Conservation (phyloP, 2,113 vertebrate genomes). For the Nansenia antarctica region DNA sequence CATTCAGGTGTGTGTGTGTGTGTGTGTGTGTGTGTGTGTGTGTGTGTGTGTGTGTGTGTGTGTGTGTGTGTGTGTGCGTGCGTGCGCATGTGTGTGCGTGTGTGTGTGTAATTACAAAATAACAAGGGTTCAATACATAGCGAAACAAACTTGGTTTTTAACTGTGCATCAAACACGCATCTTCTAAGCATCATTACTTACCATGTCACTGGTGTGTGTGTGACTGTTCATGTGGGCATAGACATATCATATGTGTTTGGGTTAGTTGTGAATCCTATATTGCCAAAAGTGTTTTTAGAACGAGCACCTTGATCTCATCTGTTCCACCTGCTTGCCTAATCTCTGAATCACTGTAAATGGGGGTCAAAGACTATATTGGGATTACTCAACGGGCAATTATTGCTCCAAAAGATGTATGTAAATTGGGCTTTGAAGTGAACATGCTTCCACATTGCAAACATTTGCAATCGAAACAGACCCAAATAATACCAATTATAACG, state of each 20-base stretch:
- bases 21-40: no score
- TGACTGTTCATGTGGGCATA: constrained; percentile 15
- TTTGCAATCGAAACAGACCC: background rate
- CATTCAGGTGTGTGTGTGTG: no score
- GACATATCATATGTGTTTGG: background rate
- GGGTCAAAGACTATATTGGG: constrained; percentile 4
- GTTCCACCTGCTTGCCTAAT: constrained; percentile 3
- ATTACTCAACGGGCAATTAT: background rate
- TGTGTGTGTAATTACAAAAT: background rate
- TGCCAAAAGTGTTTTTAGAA: background rate
- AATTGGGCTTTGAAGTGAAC: background rate
- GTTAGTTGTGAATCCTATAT: background rate
- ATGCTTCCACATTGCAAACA: background rate
- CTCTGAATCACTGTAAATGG: constrained; percentile 9
- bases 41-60: background rate
- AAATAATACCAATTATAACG: background rate
- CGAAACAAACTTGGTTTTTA: background rate
- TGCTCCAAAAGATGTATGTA: constrained; percentile 8
- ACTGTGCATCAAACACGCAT: constrained; percentile 25
- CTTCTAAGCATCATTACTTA: constrained; percentile 22
- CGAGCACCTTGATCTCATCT: constrained; percentile 4
- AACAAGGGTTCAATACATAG: background rate
- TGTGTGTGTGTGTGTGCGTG: background rate
- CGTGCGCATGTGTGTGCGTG: no score
- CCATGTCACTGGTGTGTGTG: constrained; percentile 31